These are phyloP conservation scores for Ammodytes marinus DNA, from an alignment of 2,113 vertebrate genomes.

Conservation along the genomic window DNA sequence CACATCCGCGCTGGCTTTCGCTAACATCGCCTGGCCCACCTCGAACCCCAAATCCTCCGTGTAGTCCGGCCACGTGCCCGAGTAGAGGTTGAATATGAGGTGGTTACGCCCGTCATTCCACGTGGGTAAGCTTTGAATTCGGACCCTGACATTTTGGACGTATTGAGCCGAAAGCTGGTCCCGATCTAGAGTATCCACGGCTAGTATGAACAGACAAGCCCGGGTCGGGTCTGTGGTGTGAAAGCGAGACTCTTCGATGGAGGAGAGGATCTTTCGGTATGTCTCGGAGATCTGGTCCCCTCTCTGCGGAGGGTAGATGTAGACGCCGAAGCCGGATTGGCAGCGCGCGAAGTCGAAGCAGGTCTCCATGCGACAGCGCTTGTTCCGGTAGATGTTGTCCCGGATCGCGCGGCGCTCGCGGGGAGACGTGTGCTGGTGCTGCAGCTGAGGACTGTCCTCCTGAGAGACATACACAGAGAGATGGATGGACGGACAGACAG, in stretches of 20 bases:
- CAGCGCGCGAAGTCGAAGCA: constrained; percentile 87
- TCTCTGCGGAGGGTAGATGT: constrained; percentile 82
- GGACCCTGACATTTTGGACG: constrained; percentile 80
- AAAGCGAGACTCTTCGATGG: constrained; percentile 85
- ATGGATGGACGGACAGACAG: too few relatives aligned
- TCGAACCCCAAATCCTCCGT: constrained; percentile 88
- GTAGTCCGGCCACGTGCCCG: constrained; percentile 88
- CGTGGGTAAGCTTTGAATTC: constrained; percentile 83
- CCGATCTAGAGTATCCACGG: constrained; percentile 86
- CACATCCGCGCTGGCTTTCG: constrained; percentile 85
- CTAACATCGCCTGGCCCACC: constrained; percentile 86
- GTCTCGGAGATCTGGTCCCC: constrained; percentile 83
- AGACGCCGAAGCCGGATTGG: constrained; percentile 82
- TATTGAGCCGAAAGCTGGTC: constrained; percentile 86
- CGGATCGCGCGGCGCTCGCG: constrained; percentile 81
- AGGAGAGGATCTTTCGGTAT: constrained; percentile 85
- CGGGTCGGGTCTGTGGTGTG: constrained; percentile 80
- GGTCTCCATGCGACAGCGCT: constrained; percentile 87
- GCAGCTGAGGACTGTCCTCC: constrained; percentile 82
- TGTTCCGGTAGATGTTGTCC: constrained; percentile 85
- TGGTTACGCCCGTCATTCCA: constrained; percentile 88
- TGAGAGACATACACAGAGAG: not conserved
- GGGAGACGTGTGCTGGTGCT: constrained; percentile 85
- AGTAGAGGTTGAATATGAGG: constrained; percentile 88
- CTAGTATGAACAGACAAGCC: constrained; percentile 85